Evolutionary conservation across 2,113 vertebrate species (phyloP).

Genomic region (Phylloscopus trochilus): DNA sequence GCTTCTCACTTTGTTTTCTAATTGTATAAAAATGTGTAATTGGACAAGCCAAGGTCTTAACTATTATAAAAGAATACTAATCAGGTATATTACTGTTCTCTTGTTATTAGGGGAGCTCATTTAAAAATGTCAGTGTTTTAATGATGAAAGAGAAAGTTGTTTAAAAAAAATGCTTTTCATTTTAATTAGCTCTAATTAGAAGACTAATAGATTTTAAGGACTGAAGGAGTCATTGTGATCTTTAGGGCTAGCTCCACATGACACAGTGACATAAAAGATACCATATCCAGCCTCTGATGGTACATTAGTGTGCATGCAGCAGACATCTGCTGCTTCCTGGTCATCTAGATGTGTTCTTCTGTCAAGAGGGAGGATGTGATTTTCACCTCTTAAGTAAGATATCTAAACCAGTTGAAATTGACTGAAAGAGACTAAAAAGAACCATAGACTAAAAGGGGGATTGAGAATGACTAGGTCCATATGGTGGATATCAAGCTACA

Average conservation of each 20-base stretch:
- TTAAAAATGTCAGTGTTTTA: conserved; percentile 47
- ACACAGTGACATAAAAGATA: neutral
- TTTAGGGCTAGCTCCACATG: neutral
- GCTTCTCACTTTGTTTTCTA: neutral
- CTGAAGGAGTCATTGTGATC: neutral
- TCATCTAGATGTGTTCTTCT: neutral
- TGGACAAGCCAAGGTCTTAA: conserved; percentile 21
- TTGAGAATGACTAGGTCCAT: neutral
- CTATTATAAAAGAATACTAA: conserved; percentile 34
- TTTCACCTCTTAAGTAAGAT: neutral
- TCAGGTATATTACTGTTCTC: conserved; percentile 11
- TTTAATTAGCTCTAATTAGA: conserved; percentile 56
- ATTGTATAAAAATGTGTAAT: conserved; percentile 20
- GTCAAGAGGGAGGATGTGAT: neutral
- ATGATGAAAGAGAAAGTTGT: conserved; percentile 36
- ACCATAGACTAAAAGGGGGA: neutral
- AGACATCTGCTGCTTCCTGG: neutral
- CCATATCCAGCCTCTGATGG: neutral
- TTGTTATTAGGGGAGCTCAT: conserved; percentile 13
- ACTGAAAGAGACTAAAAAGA: neutral
- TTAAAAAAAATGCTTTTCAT: conserved; percentile 18
- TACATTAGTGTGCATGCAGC: neutral
- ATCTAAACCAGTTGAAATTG: neutral
- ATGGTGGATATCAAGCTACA: neutral
- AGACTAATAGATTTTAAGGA: conserved; percentile 44